A percentile compares a stretch with the other conserved stretches of the same genome.
Evolutionary conservation across 2,888 invertebrate species (phyloP).

Genomic region (Augochlorella aurata): DNA sequence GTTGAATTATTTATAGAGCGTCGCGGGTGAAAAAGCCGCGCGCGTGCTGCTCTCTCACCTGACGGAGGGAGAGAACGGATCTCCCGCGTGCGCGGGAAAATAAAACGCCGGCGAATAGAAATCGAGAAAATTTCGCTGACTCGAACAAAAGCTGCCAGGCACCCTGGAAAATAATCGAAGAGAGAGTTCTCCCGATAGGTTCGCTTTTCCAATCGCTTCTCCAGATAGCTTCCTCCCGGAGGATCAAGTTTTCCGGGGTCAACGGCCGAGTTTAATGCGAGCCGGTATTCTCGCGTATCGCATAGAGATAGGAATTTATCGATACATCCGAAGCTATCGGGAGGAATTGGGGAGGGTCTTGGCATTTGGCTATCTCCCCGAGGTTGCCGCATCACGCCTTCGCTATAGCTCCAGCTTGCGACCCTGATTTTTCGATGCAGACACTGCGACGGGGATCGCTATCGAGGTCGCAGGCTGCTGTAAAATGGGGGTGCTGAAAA

Average conservation of each 20-base stretch:
- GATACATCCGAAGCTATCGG: slow-evolving; percentile 58
- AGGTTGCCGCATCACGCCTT: slow-evolving; percentile 55
- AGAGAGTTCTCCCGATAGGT: background rate
- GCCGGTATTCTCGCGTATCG: slow-evolving; percentile 43
- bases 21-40: slow-evolving; percentile 30
- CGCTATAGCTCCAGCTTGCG: slow-evolving; percentile 50
- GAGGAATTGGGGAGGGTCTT: slow-evolving; percentile 39
- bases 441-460: background rate
- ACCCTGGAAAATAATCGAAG: background rate
- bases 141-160: background rate
- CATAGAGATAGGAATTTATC: slow-evolving; percentile 59
- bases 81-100: background rate
- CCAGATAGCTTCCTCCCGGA: background rate
- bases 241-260: background rate
- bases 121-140: slow-evolving; percentile 1
- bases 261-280: slow-evolving; percentile 30
- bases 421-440: slow-evolving; percentile 37
- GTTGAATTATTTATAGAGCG: slow-evolving; percentile 80
- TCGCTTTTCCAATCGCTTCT: background rate
- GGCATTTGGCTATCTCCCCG: slow-evolving; percentile 69
- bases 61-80: background rate
- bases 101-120: background rate
- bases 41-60: slow-evolving; percentile 13
- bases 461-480: no score
- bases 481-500: no score